Evolutionary conservation across 2,797 vertebrate species (phyloP).

Genomic region (Acipenser oxyrinchus): DNA sequence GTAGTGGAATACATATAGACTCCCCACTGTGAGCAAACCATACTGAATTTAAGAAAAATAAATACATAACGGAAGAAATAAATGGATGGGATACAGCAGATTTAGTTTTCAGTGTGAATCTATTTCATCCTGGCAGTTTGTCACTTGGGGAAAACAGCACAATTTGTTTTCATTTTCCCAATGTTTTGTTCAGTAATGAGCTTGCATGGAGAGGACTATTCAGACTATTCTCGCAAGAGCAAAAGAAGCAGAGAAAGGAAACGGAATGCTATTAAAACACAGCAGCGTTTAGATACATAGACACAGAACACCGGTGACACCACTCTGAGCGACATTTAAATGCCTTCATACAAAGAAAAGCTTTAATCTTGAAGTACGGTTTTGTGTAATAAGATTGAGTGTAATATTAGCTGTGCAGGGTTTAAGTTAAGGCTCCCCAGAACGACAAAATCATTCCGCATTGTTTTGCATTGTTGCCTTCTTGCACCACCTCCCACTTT

Average conservation of each 20-base stretch:
- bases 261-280: conserved; percentile 32
- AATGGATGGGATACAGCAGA: conserved; percentile 25
- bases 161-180: conserved; percentile 56
- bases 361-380: conserved; percentile 15
- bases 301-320: conserved; percentile 21
- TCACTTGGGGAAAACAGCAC: conserved; percentile 51
- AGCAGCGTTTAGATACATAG: conserved; percentile 20
- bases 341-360: conserved; percentile 23
- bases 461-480: background rate
- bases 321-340: conserved; percentile 22
- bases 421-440: too few relatives aligned
- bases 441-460: too few relatives aligned
- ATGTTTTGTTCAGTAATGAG: conserved; percentile 56
- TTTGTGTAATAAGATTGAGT: background rate
- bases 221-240: conserved; percentile 57
- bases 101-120: conserved; percentile 36
- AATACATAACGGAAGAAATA: background rate
- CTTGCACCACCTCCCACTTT: background rate
- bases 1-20: too few relatives aligned
- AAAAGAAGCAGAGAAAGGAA: conserved; percentile 21
- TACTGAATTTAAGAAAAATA: conserved; percentile 40
- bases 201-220: conserved; percentile 50
- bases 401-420: too few relatives aligned
- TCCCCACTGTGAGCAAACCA: conserved; percentile 49
- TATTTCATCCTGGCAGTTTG: conserved; percentile 44